A percentile compares a stretch with the other conserved stretches of the same genome.
These are phyloP conservation scores for Osmerus eperlanus DNA, from an alignment of 2,113 vertebrate species.

Conservation along the genomic window DNA sequence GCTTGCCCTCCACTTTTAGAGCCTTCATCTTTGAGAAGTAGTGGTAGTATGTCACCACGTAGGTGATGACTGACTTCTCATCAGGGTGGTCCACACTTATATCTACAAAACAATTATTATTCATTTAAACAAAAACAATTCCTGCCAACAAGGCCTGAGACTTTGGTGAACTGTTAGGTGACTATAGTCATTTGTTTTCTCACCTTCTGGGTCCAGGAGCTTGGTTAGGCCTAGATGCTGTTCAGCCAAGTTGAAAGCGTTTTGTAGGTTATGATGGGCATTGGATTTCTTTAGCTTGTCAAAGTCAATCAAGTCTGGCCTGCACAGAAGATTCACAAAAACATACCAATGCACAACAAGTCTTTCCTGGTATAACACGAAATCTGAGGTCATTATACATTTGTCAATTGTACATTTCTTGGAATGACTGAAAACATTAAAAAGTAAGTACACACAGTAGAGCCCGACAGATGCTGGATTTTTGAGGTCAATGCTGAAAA, in stretches of 20 bases:
- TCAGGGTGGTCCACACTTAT: constrained; percentile 98
- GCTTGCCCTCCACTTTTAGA: constrained; percentile 94
- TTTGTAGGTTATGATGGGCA: constrained; percentile 96
- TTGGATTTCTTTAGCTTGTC: constrained; percentile 98
- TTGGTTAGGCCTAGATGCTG: constrained; percentile 95
- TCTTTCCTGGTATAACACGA: background rate
- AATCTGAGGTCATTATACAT: background rate
- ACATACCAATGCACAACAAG: background rate
- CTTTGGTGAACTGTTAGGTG: too few species aligned
- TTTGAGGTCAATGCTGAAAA: too few species aligned
- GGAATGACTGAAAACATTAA: too few species aligned
- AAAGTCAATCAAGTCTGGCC: constrained; percentile 96
- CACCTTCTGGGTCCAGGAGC: constrained; percentile 93
- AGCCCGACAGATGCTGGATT: too few species aligned
- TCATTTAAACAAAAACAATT: background rate
- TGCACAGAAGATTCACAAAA: constrained; percentile 48
- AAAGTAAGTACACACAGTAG: too few species aligned
- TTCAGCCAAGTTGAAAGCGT: constrained; percentile 95
- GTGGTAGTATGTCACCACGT: constrained; percentile 97
- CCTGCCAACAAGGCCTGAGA: too few species aligned
- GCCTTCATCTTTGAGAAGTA: constrained; percentile 99
- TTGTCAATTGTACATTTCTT: too few species aligned
- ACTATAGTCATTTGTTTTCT: constrained; percentile 24
- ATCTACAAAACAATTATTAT: constrained; percentile 69
- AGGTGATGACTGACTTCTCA: constrained; percentile 97